These are phyloP conservation scores for Panagrolaimus sp. DNA, from an alignment of 1,140 invertebrate genomes.

Conservation along the genomic window DNA sequence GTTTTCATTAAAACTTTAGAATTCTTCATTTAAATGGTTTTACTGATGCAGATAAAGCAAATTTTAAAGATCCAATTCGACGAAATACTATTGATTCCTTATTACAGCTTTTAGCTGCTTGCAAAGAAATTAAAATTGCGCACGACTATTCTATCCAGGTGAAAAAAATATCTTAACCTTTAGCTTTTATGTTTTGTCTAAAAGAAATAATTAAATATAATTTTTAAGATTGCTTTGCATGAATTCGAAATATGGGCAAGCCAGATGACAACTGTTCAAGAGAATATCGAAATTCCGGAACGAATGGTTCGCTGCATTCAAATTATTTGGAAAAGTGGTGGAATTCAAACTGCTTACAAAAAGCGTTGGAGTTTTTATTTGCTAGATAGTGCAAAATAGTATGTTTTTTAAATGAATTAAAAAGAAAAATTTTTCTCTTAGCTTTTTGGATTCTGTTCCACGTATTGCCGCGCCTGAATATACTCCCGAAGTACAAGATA, in stretches of 20 bases:
- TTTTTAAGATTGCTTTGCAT: too few species aligned
- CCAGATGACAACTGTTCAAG: too few species aligned
- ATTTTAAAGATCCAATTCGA: not conserved
- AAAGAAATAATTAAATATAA: too few species aligned
- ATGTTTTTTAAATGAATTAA: not conserved
- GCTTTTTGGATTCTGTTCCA: not conserved
- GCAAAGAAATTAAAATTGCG: constrained; percentile 8
- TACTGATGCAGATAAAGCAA: constrained; percentile 4
- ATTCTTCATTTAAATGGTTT: constrained; percentile 10
- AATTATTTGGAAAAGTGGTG: constrained; percentile 7
- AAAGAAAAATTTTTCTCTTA: not conserved
- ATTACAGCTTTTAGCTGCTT: constrained; percentile 1
- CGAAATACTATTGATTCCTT: constrained; percentile 1
- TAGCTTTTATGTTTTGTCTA: not conserved
- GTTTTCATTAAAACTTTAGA: too few species aligned
- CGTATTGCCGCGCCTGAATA: not conserved
- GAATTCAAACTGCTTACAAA: constrained; percentile 15
- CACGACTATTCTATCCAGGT: constrained; percentile 13
- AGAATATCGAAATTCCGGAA: not conserved
- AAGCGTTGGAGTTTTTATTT: constrained; percentile 10
- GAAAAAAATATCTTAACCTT: not conserved
- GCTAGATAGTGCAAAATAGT: constrained; percentile 15
- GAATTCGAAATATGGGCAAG: too few species aligned
- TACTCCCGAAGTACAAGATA: not conserved
- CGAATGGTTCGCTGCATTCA: not conserved